Percentiles rank a stretch among this genome's conserved stretches.
Conservation (phyloP, 37 sponge, comb jelly and placozoan genomes). For the Dysidea cf. avara region DNA sequence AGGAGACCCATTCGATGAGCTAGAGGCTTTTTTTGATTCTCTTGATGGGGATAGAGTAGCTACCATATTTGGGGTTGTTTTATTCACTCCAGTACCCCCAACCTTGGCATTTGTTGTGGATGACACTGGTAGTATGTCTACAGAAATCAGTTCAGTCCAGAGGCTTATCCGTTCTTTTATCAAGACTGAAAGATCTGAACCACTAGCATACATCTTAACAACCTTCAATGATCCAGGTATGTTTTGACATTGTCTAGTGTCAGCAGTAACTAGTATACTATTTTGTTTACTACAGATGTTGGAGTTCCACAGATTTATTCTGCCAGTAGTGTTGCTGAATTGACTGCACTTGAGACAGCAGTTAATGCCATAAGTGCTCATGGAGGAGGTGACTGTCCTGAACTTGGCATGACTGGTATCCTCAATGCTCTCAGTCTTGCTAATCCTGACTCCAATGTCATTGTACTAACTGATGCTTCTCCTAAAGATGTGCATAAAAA, state of each 20-base stretch:
- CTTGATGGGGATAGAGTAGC: not conserved
- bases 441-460: not conserved
- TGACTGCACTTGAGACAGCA: not conserved
- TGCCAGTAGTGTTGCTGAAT: not conserved
- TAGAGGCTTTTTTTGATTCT: too few species aligned
- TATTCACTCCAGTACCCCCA: not conserved
- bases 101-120: slow-evolving; percentile 25
- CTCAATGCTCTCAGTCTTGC: slow-evolving; percentile 20
- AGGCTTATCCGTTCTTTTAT: slow-evolving; percentile 4
- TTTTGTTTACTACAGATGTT: slow-evolving; percentile 1
- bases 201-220: slow-evolving; percentile 15
- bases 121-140: slow-evolving; percentile 28
- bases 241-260: not conserved
- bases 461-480: slow-evolving; percentile 38
- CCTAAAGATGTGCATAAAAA: not conserved
- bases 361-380: slow-evolving; percentile 15
- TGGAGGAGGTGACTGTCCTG: slow-evolving; percentile 40
- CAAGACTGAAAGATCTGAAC: not conserved
- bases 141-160: slow-evolving; percentile 11
- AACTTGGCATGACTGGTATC: slow-evolving; percentile 31
- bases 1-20: too few species aligned
- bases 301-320: slow-evolving; percentile 11
- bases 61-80: slow-evolving; percentile 9
- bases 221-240: slow-evolving; percentile 35
- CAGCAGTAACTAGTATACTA: too few species aligned